Evolutionary conservation across 2,113 vertebrate species (phyloP).

Genomic region (Laticauda colubrina): DNA sequence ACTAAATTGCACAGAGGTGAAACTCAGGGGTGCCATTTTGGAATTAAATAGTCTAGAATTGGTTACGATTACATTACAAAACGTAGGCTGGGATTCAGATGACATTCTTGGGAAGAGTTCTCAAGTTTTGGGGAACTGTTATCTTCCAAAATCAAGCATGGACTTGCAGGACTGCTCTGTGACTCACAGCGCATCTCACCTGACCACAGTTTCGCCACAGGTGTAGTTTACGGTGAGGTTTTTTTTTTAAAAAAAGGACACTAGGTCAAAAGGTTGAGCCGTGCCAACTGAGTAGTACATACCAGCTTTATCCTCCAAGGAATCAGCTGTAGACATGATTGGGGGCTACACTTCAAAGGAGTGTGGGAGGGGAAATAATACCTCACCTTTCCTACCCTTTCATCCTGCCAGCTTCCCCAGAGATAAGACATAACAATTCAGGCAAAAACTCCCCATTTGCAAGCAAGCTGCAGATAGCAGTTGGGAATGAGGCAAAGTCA

Average conservation of each 20-base stretch:
- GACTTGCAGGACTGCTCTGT: background rate
- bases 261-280: background rate
- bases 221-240: background rate
- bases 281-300: background rate
- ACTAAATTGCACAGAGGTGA: background rate
- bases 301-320: accelerated
- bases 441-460: background rate
- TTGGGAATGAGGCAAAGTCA: background rate
- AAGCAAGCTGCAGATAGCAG: background rate
- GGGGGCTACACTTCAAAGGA: background rate
- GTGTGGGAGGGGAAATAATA: accelerated
- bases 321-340: background rate
- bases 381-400: background rate
- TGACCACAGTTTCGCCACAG: background rate
- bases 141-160: background rate
- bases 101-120: background rate
- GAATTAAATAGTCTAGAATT: background rate
- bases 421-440: background rate
- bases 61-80: background rate
- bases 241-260: background rate
- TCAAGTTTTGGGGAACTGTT: background rate
- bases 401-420: background rate
- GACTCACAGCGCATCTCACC: background rate
- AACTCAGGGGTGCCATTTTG: no score
- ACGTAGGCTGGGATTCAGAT: background rate